phyloP scores from a whole-genome alignment of 2,113 vertebrate species.

The Ellobius talpinus region DNA sequence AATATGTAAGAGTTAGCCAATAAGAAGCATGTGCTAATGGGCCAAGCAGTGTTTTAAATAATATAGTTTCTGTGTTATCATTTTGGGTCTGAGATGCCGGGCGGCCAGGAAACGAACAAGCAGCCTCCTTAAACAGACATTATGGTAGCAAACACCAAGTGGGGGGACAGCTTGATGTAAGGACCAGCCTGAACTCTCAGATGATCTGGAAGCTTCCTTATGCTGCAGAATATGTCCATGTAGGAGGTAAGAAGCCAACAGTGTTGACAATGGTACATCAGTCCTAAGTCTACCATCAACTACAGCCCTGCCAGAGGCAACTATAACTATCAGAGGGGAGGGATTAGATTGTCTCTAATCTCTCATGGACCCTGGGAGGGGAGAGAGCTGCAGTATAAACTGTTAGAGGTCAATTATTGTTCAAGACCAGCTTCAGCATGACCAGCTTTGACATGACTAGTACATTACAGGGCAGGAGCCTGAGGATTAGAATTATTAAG shows the following conservation, averaged over 20 bases:
- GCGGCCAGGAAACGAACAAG: too few species aligned
- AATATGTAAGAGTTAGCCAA: too few species aligned
- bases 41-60: too few species aligned
- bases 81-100: too few species aligned
- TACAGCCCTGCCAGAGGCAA: background rate
- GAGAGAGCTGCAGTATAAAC: too few species aligned
- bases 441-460: too few species aligned
- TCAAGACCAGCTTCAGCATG: too few species aligned
- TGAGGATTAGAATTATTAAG: too few species aligned
- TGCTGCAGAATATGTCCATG: background rate
- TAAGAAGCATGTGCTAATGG: too few species aligned
- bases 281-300: background rate
- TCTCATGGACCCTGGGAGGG: background rate
- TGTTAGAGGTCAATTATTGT: background rate
- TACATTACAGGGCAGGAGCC: too few species aligned
- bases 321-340: background rate
- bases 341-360: background rate
- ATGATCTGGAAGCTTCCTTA: background rate
- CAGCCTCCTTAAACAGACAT: background rate
- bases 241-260: background rate
- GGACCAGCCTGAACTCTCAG: too few species aligned
- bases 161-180: background rate
- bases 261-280: background rate
- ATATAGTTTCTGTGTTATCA: too few species aligned
- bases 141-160: rapidly evolving